Conservation (phyloP, 2,888 invertebrate species). For the Hypercompe scribonia region DNA sequence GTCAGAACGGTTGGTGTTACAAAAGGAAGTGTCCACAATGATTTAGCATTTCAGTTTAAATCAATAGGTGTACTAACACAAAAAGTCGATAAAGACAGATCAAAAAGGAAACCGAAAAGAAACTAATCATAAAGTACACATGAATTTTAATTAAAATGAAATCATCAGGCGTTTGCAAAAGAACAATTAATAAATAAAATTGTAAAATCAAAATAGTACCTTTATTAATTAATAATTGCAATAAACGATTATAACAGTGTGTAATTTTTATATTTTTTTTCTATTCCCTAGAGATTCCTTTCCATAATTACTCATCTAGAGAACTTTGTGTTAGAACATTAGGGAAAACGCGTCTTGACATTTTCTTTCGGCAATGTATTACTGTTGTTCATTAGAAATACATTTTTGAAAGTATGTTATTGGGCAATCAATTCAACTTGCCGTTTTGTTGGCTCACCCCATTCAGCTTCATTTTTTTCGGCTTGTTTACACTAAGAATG, state of each 20-base stretch:
- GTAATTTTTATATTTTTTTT: neutral
- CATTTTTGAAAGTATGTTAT: too few relatives aligned
- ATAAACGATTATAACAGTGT: neutral
- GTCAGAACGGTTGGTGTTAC: neutral
- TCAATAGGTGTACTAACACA: neutral
- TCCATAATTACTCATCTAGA: neutral
- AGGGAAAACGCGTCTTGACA: neutral
- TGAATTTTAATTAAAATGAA: neutral
- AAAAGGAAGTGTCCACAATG: neutral
- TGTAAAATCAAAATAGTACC: neutral
- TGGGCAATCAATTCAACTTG: too few relatives aligned
- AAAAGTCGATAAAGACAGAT: neutral
- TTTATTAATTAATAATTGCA: neutral
- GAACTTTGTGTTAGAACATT: neutral
- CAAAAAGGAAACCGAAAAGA: neutral
- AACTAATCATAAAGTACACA: neutral
- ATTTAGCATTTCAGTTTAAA: neutral
- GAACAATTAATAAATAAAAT: too few relatives aligned
- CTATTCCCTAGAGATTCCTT: neutral
- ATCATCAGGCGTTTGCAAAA: too few relatives aligned
- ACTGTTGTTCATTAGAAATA: neutral
- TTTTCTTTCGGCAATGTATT: neutral
- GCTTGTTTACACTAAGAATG: too few relatives aligned
- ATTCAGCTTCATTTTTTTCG: too few relatives aligned
- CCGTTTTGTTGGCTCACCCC: too few relatives aligned